Evolutionary conservation across 2,797 vertebrate species (phyloP).

Genomic region (Enteromius treurensis): DNA sequence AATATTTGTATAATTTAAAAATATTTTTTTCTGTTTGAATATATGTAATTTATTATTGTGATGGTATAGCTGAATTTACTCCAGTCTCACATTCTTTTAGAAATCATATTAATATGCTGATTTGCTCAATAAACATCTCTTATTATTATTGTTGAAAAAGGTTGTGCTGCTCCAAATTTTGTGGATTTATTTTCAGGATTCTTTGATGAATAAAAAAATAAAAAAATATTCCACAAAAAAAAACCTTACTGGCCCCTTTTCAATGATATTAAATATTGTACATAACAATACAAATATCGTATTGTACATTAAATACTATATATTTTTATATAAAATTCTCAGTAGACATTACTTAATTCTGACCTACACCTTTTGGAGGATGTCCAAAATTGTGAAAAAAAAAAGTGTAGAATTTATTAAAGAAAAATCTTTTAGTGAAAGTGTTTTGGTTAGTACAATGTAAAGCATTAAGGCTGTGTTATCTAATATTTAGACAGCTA

Average conservation of each 20-base stretch:
- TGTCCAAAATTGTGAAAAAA: neutral
- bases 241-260: neutral
- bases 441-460: neutral
- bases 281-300: neutral
- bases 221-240: neutral
- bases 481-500: neutral
- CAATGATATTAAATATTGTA: neutral
- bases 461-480: neutral
- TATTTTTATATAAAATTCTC: neutral
- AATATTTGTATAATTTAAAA: too few relatives aligned
- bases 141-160: neutral
- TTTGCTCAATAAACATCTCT: neutral
- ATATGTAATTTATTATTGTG: neutral
- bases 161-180: neutral
- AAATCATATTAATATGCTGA: neutral
- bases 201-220: neutral
- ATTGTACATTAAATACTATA: neutral
- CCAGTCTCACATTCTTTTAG: neutral
- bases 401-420: neutral
- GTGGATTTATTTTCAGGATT: neutral
- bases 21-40: neutral
- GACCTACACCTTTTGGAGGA: neutral
- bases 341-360: too few relatives aligned
- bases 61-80: neutral
- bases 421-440: neutral